A percentile compares a stretch with the other conserved stretches of the same genome.
phyloP scores from a whole-genome alignment of 2,888 invertebrate species.

The Eupithecia pulchellata region DNA sequence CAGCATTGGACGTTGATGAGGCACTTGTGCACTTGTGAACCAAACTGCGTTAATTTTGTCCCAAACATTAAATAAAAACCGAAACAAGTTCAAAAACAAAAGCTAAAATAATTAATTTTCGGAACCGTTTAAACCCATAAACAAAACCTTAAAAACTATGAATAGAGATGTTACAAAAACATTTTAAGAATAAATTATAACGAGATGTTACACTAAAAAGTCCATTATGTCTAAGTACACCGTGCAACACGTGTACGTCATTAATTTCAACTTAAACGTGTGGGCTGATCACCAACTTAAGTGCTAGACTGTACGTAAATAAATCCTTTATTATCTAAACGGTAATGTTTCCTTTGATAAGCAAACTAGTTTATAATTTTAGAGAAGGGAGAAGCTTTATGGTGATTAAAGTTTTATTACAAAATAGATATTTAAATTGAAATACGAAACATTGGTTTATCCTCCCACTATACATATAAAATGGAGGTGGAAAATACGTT shows the following conservation, averaged over 20 bases:
- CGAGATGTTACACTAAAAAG: constrained; percentile 32
- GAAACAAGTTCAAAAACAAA: neutral
- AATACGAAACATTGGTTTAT: neutral
- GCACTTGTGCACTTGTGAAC: too few species aligned
- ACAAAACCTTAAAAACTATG: constrained; percentile 7
- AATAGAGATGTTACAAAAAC: constrained; percentile 16
- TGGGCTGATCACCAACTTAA: constrained; percentile 58
- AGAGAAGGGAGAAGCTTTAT: constrained; percentile 31
- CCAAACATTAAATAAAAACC: neutral
- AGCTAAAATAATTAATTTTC: neutral
- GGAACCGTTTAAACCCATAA: neutral
- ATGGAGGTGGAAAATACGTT: too few species aligned
- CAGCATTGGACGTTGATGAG: too few species aligned
- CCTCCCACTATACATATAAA: too few species aligned
- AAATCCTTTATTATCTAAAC: constrained; percentile 69
- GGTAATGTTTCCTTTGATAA: constrained; percentile 55
- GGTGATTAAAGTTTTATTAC: constrained; percentile 25
- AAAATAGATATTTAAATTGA: constrained; percentile 9
- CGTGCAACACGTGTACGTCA: constrained; percentile 61
- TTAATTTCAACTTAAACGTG: constrained; percentile 59
- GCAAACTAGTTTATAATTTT: constrained; percentile 40
- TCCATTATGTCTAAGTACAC: constrained; percentile 45
- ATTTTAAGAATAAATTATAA: constrained; percentile 22
- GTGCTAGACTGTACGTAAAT: constrained; percentile 56
- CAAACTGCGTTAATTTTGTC: too few species aligned